Percentiles rank a stretch among this genome's conserved stretches.
Conservation (phyloP, 1,140 invertebrate genomes). For the Harpegnathos saltator region DNA sequence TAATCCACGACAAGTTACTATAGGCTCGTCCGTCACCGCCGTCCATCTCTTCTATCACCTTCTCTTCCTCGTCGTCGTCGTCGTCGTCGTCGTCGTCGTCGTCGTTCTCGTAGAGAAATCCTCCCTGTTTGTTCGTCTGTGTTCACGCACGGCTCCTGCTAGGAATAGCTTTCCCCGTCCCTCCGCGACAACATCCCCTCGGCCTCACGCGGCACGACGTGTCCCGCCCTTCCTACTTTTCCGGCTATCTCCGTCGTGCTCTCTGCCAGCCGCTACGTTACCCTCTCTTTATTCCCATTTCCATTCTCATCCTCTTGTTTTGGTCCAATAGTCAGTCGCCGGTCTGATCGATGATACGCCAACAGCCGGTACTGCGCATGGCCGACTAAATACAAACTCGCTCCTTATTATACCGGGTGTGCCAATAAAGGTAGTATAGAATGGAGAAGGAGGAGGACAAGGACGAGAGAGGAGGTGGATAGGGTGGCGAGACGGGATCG, state of each 20-base stretch:
- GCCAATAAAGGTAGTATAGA: slow-evolving; percentile 79
- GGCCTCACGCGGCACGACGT: slow-evolving; percentile 18
- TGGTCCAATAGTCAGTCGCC: slow-evolving; percentile 84
- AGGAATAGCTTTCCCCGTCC: slow-evolving; percentile 39
- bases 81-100: too few species aligned
- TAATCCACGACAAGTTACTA: slow-evolving; percentile 67
- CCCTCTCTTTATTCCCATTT: slow-evolving; percentile 75
- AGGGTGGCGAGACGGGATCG: slow-evolving; percentile 51
- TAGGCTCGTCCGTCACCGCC: slow-evolving; percentile 1
- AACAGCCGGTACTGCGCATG: slow-evolving; percentile 84
- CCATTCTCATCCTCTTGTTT: slow-evolving; percentile 83
- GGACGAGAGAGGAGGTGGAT: background rate
- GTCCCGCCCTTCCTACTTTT: slow-evolving; percentile 47
- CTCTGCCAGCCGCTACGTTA: slow-evolving; percentile 51
- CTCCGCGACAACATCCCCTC: slow-evolving; percentile 46
- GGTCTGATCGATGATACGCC: slow-evolving; percentile 85
- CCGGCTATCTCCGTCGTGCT: slow-evolving; percentile 43
- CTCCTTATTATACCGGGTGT: slow-evolving; percentile 84
- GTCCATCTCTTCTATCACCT: background rate
- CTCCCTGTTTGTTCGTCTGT: slow-evolving; percentile 26
- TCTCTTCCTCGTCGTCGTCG: slow-evolving; percentile 36
- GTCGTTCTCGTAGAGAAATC: slow-evolving; percentile 22
- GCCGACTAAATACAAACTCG: slow-evolving; percentile 83
- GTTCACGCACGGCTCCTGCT: slow-evolving; percentile 1
- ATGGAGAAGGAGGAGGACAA: slow-evolving; percentile 42